Percentiles rank a stretch among this genome's conserved stretches.
These are phyloP conservation scores for Gracilinanus agilis DNA, from an alignment of 2,113 vertebrate genomes.

Conservation along the genomic window DNA sequence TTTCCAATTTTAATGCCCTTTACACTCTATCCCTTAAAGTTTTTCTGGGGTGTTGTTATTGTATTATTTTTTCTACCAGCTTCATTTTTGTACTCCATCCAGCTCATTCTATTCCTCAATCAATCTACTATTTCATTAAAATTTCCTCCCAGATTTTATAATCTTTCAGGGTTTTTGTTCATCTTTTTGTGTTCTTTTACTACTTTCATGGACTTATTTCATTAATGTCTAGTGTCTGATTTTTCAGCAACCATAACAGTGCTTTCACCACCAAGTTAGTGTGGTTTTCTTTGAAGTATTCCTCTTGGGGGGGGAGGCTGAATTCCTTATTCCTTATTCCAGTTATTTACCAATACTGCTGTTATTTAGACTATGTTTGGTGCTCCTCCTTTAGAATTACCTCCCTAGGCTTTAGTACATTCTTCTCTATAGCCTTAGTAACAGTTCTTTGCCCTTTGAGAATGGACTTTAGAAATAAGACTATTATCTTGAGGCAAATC, in stretches of 20 bases:
- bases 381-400: neutral
- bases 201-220: neutral
- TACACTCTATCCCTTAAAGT: neutral
- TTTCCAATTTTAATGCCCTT: neutral
- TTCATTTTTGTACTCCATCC: neutral
- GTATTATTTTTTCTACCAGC: neutral
- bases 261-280: neutral
- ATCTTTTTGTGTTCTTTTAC: neutral
- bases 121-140: neutral
- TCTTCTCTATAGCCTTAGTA: neutral
- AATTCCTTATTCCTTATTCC: neutral
- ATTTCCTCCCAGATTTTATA: neutral
- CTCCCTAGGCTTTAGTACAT: neutral
- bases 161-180: neutral
- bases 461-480: neutral
- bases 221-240: neutral
- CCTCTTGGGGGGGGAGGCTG: neutral
- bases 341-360: too few relatives aligned
- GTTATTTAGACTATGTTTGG: neutral
- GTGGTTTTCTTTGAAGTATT: neutral
- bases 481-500: neutral
- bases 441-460: neutral
- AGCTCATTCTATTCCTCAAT: neutral
- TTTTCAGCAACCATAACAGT: neutral
- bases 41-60: neutral